Percentiles rank a stretch among this genome's conserved stretches.
phyloP scores from a whole-genome alignment of 2,113 vertebrate species.

The Varanus salvator region DNA sequence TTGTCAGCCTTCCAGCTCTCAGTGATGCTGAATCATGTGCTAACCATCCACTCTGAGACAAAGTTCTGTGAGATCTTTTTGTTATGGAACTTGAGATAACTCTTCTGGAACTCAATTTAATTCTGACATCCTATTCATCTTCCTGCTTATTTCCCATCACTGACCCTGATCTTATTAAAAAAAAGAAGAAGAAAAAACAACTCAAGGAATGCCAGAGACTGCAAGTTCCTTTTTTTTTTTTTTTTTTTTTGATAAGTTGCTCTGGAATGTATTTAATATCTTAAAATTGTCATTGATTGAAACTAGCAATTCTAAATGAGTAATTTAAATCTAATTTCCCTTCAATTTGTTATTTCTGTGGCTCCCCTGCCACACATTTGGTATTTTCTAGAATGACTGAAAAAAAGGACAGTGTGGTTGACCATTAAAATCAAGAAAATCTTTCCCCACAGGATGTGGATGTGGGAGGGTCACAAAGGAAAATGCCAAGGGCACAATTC shows the following conservation, averaged over 20 bases:
- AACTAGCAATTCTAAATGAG: constrained; percentile 76
- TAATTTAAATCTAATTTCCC: constrained; percentile 71
- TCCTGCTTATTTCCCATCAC: constrained; percentile 76
- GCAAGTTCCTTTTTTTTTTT: background rate
- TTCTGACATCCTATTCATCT: constrained; percentile 82
- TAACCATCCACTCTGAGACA: constrained; percentile 31
- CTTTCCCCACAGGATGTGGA: constrained; percentile 6
- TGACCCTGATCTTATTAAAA: constrained; percentile 79
- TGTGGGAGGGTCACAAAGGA: background rate
- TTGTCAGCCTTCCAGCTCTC: constrained; percentile 30
- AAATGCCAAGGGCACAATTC: background rate
- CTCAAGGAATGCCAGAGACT: constrained; percentile 72
- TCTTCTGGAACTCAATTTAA: constrained; percentile 78
- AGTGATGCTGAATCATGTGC: constrained; percentile 45
- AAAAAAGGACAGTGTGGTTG: constrained; percentile 15
- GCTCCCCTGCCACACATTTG: constrained; percentile 50
- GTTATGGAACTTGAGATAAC: constrained; percentile 67
- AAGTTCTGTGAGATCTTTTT: constrained; percentile 64
- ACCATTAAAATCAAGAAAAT: constrained; percentile 3
- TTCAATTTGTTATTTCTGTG: constrained; percentile 53
- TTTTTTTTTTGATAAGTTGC: constrained; percentile 66
- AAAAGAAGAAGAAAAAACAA: constrained; percentile 8
- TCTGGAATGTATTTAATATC: constrained; percentile 74
- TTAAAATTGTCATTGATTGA: constrained; percentile 82
- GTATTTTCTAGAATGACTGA: constrained; percentile 54